phyloP scores from a whole-genome alignment of 2,888 invertebrate genomes.

The Hemistola chrysoprasaria region DNA sequence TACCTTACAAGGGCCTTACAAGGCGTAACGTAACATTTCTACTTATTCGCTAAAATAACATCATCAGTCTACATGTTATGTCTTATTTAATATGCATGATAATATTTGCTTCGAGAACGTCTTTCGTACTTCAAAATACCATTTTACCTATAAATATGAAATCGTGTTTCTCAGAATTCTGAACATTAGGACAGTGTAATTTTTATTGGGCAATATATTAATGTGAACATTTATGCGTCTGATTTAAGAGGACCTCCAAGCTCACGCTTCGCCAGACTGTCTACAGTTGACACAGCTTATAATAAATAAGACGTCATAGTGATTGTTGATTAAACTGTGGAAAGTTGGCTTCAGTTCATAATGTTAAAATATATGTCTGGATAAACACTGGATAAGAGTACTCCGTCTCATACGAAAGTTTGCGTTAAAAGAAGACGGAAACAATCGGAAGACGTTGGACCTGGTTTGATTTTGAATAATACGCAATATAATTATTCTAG shows the following conservation, averaged over 20 bases:
- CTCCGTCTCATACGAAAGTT: constrained; percentile 17
- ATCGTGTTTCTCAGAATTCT: constrained; percentile 31
- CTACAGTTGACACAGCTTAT: constrained; percentile 38
- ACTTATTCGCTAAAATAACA: too few species aligned
- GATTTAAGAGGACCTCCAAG: constrained; percentile 33
- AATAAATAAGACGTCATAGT: constrained; percentile 48
- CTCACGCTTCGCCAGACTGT: constrained; percentile 46
- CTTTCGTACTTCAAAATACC: neutral
- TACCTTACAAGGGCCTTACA: too few species aligned
- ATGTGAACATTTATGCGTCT: constrained; percentile 26
- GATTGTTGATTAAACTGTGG: constrained; percentile 24
- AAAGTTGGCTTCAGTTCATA: constrained; percentile 23
- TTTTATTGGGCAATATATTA: constrained; percentile 33
- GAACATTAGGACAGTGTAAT: constrained; percentile 17
- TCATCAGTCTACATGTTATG: too few species aligned
- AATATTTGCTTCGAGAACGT: too few species aligned
- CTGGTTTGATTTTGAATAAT: constrained; percentile 16
- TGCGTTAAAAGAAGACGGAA: constrained; percentile 19
- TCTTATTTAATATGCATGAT: too few species aligned
- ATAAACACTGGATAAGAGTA: constrained; percentile 22
- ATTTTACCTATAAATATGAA: neutral
- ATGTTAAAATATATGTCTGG: constrained; percentile 19
- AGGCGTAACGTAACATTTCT: too few species aligned
- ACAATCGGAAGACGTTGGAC: constrained; percentile 12
- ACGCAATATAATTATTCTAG: constrained; percentile 26